Evolutionary conservation across 2,113 vertebrate species (phyloP), one percentile per base, ranked within the genome.

Genomic region (Petroica traversi): DNA sequence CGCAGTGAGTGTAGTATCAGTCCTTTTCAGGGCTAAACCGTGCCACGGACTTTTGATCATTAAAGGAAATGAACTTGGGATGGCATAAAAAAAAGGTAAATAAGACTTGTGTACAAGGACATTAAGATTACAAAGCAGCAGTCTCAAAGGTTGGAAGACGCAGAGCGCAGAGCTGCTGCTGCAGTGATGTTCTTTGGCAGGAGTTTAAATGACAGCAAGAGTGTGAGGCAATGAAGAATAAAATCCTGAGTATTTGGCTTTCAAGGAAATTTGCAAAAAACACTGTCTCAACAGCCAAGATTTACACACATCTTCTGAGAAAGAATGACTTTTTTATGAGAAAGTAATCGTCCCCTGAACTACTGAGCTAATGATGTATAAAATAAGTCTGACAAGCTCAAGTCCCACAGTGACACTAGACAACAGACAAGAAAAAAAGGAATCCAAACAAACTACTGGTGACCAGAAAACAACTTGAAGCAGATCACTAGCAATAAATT

Each of bases 21-120:
- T 90, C 88, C 85, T 89, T 92, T 88, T 33, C 59, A 34, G 90
- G 93, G 62, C 62, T 90, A 57, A 88, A 79, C 63, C 3, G 23
- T 22, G 6, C 62, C 54, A 17, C 3, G 1, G n/a, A 38, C 74
- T 89, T 85, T 62, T 89, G 87, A 76, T 95, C 93, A 58, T 89
- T 85, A 90, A 95, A 92, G 92, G 93, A 97, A 85, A 92, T 61
- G 67, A 86, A 90, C 79, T 76, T 77, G 75, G 72, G 91, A 76
- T 46, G 18, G 34, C 72, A 45, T 71, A 25, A 62, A 83, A 88
- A 64, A 75, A 83, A 88, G 63, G 63, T 58, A 82, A 91, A 73
- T 38, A 79, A 90, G 66, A 12, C 38, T 64, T 22, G 66, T 22
- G 58, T 72, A 69, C 41, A 72, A 88, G 66, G 62, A 33, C 63